A percentile compares a stretch with the other conserved stretches of the same genome.
Evolutionary conservation across 2,888 invertebrate genomes (phyloP).

Genomic region (Aleiodes leptofemur): DNA sequence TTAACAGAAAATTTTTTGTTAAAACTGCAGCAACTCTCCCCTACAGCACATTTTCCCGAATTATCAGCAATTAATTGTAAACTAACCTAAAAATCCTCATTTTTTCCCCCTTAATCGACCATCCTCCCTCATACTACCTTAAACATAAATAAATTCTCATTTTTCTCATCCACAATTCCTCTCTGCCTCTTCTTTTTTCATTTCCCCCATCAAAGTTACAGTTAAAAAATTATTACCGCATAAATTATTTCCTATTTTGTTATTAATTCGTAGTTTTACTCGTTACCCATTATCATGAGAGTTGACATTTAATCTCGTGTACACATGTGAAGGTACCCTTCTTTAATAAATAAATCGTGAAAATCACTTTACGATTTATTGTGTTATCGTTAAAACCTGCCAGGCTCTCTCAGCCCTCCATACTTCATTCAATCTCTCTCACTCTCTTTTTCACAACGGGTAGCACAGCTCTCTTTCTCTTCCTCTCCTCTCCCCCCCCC

Average conservation of each 20-base stretch:
- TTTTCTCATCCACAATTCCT: not conserved
- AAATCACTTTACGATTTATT: conserved; percentile 44
- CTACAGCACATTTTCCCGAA: no score
- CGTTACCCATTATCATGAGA: conserved; percentile 7
- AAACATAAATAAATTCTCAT: no score
- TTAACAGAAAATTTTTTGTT: no score
- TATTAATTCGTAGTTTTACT: conserved; percentile 29
- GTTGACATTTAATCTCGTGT: conserved; percentile 40
- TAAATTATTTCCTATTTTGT: conserved; percentile 10
- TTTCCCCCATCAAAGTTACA: not conserved
- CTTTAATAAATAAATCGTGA: conserved; percentile 40
- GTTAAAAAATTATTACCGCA: not conserved
- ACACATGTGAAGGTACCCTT: conserved; percentile 25
- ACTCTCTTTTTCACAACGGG: not conserved
- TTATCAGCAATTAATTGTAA: no score
- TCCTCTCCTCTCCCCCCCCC: no score
- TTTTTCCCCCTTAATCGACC: no score
- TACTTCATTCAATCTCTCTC: not conserved
- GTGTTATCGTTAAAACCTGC: conserved; percentile 38
- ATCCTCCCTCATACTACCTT: no score
- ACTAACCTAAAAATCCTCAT: no score
- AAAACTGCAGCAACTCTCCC: no score
- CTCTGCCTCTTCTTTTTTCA: not conserved
- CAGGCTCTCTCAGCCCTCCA: not conserved
- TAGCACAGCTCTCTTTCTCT: no score